Base-by-base conservation (phyloP, 2,797 vertebrate genomes). In the Eulemur albifrons region DNA sequence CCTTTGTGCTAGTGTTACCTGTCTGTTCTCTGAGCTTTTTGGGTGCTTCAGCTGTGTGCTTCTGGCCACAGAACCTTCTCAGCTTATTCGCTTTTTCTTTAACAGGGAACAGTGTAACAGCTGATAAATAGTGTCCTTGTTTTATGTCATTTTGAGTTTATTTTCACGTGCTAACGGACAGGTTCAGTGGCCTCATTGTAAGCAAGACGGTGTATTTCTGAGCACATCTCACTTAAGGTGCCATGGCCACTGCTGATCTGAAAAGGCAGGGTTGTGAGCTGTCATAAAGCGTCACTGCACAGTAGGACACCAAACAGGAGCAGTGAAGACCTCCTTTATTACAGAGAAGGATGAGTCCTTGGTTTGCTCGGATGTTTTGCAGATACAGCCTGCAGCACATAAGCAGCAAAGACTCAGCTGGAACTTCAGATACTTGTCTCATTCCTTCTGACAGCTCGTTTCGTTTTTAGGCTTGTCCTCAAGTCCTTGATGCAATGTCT, bases 271-370 rank as follows among this genome's bases (percentile, higher is more conserved):
- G 45, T 12, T 48, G 2, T 21, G 17, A 25, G 85, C 50, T 79
- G 9, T 35, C 32, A 17, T 1, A 18, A 14, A 23, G 27, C 23
- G 2, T 25, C 35, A 5, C 10, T 38, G 20, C 0, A 0, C 35
- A 50, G 1, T 7, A 1, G 18, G 40, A 50, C 2, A 2, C 7
- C 17, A 65, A 14, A 21, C 11, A 40, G 43, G 63, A 72, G 27
- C 27, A 9, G 21, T 15, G 48, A 17, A 57, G 10, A 21, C 13
- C 14, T 6, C 43, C 2, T 0, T 38, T 15, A 4, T 75, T 48
- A 27, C 45, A 65, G 48, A 54, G 25, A 54, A 59, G 69, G 30
- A 25, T 10, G 13, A 52, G 43, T 25, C 52, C 9, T 86, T 15
- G n/a, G 54, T 61, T 61, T 92, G 13, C 25, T 23, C 21, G 15